Conservation (phyloP, 2,797 vertebrate genomes). For the Crossoptilon crossoptilon region DNA sequence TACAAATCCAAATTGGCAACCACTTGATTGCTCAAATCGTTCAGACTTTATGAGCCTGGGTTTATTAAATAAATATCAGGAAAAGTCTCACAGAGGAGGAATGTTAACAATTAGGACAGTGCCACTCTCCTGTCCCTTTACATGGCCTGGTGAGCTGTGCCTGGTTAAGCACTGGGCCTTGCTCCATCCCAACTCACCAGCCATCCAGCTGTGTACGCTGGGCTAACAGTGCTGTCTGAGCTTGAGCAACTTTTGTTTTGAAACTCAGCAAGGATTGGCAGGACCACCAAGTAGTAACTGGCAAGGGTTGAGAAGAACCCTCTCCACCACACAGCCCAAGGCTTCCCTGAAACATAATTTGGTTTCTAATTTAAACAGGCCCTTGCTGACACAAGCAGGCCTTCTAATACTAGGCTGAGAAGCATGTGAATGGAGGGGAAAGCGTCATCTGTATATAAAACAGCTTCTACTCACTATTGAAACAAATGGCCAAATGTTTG, state of each 20-base stretch:
- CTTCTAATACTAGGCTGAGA: constrained; percentile 58
- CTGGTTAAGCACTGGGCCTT: not conserved
- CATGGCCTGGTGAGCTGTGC: constrained; percentile 7
- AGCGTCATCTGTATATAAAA: constrained; percentile 38
- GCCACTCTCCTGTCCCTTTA: constrained; percentile 51
- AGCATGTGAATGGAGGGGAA: constrained; percentile 66
- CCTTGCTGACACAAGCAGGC: constrained; percentile 64
- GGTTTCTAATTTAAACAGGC: constrained; percentile 73
- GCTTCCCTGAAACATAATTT: constrained; percentile 67
- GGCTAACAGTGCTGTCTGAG: not conserved
- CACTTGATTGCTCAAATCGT: constrained; percentile 29
- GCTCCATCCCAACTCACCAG: not conserved
- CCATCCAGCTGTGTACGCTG: not conserved
- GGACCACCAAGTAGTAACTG: constrained; percentile 74
- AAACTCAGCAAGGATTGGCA: constrained; percentile 66
- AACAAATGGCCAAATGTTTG: constrained; percentile 52
- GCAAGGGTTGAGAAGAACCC: constrained; percentile 66
- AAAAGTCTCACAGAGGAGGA: constrained; percentile 49
- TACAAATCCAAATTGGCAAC: constrained; percentile 49
- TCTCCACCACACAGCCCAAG: constrained; percentile 70
- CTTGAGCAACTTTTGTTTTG: constrained; percentile 73
- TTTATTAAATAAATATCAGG: constrained; percentile 64
- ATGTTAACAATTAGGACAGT: constrained; percentile 62
- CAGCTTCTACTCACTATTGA: constrained; percentile 52
- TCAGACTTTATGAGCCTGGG: constrained; percentile 40